phyloP scores from a whole-genome alignment of 2,888 invertebrate genomes.

The Ennomos quercinarius region DNA sequence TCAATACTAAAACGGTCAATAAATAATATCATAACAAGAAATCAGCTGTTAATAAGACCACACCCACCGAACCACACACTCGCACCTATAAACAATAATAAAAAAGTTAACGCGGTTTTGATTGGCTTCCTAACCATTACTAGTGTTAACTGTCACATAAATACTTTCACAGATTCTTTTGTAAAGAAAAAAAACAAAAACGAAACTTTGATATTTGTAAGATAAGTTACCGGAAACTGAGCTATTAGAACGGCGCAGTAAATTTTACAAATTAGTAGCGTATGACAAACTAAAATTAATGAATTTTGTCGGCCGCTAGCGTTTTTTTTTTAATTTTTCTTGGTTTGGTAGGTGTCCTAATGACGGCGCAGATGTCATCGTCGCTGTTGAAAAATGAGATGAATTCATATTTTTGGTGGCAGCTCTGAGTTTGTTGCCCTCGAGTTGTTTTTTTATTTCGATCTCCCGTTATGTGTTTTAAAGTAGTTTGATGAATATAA shows the following conservation, averaged over 20 bases:
- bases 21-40: constrained; percentile 39
- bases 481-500: no score
- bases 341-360: constrained; percentile 63
- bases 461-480: constrained; percentile 28
- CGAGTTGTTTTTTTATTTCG: constrained; percentile 17
- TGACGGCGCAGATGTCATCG: constrained; percentile 76
- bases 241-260: constrained; percentile 75
- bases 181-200: constrained; percentile 53
- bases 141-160: constrained; percentile 78
- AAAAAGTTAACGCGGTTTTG: constrained; percentile 68
- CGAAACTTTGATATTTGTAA: constrained; percentile 64
- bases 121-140: constrained; percentile 65
- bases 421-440: constrained; percentile 50
- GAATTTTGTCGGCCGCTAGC: constrained; percentile 60
- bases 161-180: constrained; percentile 60
- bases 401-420: constrained; percentile 52
- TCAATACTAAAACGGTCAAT: constrained; percentile 41
- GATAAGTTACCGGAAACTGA: constrained; percentile 76
- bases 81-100: constrained; percentile 58
- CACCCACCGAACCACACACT: constrained; percentile 51
- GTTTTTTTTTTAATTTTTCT: constrained; percentile 70
- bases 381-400: constrained; percentile 56
- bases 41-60: constrained; percentile 58
- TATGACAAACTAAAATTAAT: constrained; percentile 84
- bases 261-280: constrained; percentile 81